Base-by-base conservation (phyloP, 2,113 vertebrate species). In the Halichoerus grypus region DNA sequence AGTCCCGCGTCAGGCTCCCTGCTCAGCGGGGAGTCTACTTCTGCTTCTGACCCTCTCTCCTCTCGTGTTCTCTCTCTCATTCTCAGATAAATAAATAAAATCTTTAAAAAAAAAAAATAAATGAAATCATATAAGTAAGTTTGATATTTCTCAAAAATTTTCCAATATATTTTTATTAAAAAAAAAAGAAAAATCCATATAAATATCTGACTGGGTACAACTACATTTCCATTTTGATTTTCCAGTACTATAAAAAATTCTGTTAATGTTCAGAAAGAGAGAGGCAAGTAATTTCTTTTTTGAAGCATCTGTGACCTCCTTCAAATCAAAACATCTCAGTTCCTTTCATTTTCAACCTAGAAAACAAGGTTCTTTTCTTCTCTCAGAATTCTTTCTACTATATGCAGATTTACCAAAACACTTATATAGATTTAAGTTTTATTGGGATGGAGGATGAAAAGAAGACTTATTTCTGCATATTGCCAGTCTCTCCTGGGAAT, bases 211-310 rank as follows among this genome's bases (percentile, higher is more conserved):
- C 83, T 76, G n/a, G 61, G 16, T 80, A 88, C 7, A 67, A 74
- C n/a, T 77, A 53, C 5, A 72, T 28, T 94, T 95, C 39, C 80
- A 92, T 59, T 86, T 89, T 72, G 22, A 72, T 82, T 92, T 94
- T 95, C 65, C 8, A 79, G 36, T 61, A 87, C n/a, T 91, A 81
- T 49, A 89, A 91, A 82, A 95, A 85, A 79, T 93, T 92, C 79
- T 88, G 42, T 71, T 89, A 65, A 33, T 94, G 21, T 67, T 96
- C 90, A 79, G 65, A 83, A 96, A 94, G 5, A 95, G 14, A 89
- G 7, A 92, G 94, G 4, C 3, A 81, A 42, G 7, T n/a, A 61
- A 76, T 67, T 95, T 84, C 55, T n/a, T 86, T 82, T 55, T 65
- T 77, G 26, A 95, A 82, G 39, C 39, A 87, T 18, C 22, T 77